A percentile compares a stretch with the other conserved stretches of the same genome.
Evolutionary conservation across 1,140 invertebrate genomes (phyloP).

Genomic region (Anadara kagoshimensis): DNA sequence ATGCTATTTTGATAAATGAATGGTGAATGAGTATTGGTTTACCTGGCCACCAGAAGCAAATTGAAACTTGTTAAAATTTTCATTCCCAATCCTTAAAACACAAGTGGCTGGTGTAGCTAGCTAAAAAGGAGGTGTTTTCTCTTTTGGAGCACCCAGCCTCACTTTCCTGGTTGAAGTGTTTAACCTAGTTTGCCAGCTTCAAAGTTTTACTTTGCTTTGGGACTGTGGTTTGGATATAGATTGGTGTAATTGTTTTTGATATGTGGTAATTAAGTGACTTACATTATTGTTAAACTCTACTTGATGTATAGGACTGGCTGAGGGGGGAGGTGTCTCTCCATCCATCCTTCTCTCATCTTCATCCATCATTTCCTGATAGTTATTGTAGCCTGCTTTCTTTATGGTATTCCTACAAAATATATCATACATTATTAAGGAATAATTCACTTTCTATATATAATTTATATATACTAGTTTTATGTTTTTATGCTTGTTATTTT

Average conservation of each 20-base stretch:
- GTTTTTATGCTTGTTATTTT: too few relatives aligned
- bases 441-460: too few relatives aligned
- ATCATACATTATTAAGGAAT: too few relatives aligned
- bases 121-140: neutral
- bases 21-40: too few relatives aligned
- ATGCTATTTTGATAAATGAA: too few relatives aligned
- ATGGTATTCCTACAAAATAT: neutral
- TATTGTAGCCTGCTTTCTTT: neutral
- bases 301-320: conserved; percentile 50
- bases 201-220: neutral
- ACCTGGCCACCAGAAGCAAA: too few relatives aligned
- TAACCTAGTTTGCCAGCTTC: neutral
- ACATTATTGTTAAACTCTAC: conserved; percentile 47
- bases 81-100: too few relatives aligned
- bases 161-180: neutral
- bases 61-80: too few relatives aligned
- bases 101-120: too few relatives aligned
- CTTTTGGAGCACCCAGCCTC: neutral
- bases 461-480: too few relatives aligned
- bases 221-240: neutral
- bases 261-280: conserved; percentile 1
- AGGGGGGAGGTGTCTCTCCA: conserved; percentile 63
- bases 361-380: conserved; percentile 17
- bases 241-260: neutral
- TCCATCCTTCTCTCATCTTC: conserved; percentile 39